Evolutionary conservation across 2,797 vertebrate genomes (phyloP), one percentile per base, ranked within the genome.

Genomic region (Sandelia bainsii): DNA sequence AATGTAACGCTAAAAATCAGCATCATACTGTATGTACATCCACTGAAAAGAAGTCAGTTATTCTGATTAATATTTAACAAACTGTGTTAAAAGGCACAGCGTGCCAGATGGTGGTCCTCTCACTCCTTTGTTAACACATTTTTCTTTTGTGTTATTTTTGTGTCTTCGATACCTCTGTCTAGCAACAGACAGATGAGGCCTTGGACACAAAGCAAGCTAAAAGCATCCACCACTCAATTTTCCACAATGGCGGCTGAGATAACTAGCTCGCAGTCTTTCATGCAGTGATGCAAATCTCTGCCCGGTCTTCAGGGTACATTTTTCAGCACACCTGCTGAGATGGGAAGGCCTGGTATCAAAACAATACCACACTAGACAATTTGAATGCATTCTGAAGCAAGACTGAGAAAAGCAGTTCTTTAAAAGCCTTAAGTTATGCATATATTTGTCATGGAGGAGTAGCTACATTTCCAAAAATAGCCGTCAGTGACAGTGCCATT

Each of bases 31-130:
- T 22, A 12, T 11, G 39, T 32, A 56, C 20, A 58, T 27, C 25
- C 40, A 12, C 45, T 40, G 32, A 70, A 37, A 58, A 39, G 11
- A 77, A 23, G 22, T 54, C 46, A 19, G 45, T 75, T 60, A 56
- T 53, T 76, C 37, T 53, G 37, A 72, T 69, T 75, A 70, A 81
- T 78, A 72, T 60, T 69, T 60, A 69, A 71, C 51, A 66, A 79
- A 64, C 17, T 29, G 58, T 51, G 50, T 64, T 82, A 64, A 80
- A 78, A 77, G 66, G 46, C 60, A 53, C 72, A 69, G 22, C 29
- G 27, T 50, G 72, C 76, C 89, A 91, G 87, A 91, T 91, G 85
- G 85, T 72, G 61, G 76, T 80, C 74, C 72, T 81, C 82, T 74
- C 87, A 67, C 76, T 89, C 78, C 64, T 83, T 84, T 83, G 85